phyloP scores from a whole-genome alignment of 2,797 vertebrate genomes.

The Ptychobarbus kaznakovi region DNA sequence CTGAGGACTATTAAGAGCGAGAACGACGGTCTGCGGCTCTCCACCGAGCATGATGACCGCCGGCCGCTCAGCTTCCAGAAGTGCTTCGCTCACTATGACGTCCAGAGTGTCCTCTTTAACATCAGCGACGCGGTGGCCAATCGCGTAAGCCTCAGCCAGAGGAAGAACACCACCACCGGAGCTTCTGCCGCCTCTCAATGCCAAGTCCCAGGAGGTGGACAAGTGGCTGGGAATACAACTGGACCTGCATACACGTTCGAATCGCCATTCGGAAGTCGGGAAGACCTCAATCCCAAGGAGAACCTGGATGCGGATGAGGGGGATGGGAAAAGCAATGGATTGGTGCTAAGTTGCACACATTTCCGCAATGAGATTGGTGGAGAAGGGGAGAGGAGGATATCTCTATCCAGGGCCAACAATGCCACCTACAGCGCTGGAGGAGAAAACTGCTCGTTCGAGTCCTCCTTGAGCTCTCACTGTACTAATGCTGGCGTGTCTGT shows the following conservation, averaged over 20 bases:
- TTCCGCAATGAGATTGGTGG: constrained; percentile 97
- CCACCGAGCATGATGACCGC: constrained; percentile 84
- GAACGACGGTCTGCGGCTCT: constrained; percentile 86
- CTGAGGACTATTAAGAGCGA: constrained; percentile 91
- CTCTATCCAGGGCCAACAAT: constrained; percentile 89
- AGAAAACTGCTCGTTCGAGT: constrained; percentile 94
- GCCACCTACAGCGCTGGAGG: constrained; percentile 81
- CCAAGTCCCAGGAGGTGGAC: constrained; percentile 64
- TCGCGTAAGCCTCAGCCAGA: constrained; percentile 84
- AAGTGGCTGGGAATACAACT: constrained; percentile 55
- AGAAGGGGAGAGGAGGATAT: constrained; percentile 91
- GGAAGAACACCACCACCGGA: constrained; percentile 95
- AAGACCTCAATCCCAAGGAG: constrained; percentile 94
- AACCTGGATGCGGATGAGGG: constrained; percentile 92
- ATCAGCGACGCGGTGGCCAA: constrained; percentile 92
- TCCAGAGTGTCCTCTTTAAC: constrained; percentile 96
- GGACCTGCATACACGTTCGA: constrained; percentile 80
- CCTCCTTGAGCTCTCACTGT: constrained; percentile 96
- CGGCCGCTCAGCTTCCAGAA: constrained; percentile 90
- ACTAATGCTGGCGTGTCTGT: constrained; percentile 98
- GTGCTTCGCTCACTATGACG: constrained; percentile 96
- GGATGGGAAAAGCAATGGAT: constrained; percentile 91
- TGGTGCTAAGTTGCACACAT: constrained; percentile 89
- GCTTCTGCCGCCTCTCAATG: constrained; percentile 92
- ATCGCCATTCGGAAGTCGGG: constrained; percentile 90